Evolutionary conservation across 2,888 invertebrate genomes (phyloP).

Genomic region (Dione juno): DNA sequence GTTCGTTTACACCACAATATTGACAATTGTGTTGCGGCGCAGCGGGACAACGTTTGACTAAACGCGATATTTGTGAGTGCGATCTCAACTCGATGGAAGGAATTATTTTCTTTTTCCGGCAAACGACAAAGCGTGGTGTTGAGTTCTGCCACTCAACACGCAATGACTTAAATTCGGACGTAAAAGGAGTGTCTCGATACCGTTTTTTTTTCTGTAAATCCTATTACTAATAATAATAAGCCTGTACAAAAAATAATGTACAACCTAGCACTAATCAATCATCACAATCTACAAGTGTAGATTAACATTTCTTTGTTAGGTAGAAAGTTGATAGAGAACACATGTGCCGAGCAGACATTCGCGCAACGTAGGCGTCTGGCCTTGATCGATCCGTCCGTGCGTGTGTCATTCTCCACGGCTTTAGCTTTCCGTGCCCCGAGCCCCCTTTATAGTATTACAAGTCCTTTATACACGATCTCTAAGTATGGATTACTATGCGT

Average conservation of each 20-base stretch:
- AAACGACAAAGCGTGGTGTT: no score
- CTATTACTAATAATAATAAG: not conserved
- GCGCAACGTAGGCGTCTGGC: constrained; percentile 59
- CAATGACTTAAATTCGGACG: no score
- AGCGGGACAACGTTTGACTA: no score
- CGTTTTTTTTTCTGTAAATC: no score
- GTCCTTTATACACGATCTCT: constrained; percentile 32
- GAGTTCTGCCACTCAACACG: no score
- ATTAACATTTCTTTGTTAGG: constrained; percentile 23
- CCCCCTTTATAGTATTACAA: constrained; percentile 45
- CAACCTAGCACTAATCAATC: not conserved
- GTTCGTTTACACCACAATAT: no score
- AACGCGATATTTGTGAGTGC: no score
- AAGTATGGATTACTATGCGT: constrained; percentile 35
- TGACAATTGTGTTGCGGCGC: no score
- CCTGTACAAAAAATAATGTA: not conserved
- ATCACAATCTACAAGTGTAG: not conserved
- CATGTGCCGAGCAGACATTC: constrained; percentile 43
- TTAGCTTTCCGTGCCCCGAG: constrained; percentile 43
- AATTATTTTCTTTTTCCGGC: no score
- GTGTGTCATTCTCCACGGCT: constrained; percentile 59
- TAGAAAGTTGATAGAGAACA: constrained; percentile 35
- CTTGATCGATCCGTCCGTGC: constrained; percentile 73
- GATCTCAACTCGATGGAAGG: no score
- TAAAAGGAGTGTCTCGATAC: no score